Evolutionary conservation across 2,797 vertebrate genomes (phyloP).

Genomic region (Alca torda): DNA sequence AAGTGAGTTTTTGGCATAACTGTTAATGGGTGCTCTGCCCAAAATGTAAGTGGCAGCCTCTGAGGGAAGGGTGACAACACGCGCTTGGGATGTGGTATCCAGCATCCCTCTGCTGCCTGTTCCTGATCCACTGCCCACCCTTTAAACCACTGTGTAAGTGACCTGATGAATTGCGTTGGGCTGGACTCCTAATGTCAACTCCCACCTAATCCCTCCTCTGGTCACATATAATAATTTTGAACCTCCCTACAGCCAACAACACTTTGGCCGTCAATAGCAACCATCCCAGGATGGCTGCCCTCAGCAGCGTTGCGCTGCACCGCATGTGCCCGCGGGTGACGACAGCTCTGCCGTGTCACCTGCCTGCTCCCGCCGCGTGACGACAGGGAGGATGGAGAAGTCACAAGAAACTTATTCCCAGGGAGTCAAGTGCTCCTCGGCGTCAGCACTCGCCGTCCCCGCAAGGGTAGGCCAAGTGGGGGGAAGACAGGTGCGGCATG

Average conservation of each 20-base stretch:
- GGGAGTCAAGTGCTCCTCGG: slow-evolving; percentile 26
- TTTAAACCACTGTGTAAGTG: not conserved
- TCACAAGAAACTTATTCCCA: slow-evolving; percentile 47
- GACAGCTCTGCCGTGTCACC: not conserved
- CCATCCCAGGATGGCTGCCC: not conserved
- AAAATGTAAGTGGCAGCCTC: not conserved
- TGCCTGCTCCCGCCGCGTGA: slow-evolving; percentile 7
- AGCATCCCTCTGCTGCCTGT: not conserved
- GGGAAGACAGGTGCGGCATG: not conserved
- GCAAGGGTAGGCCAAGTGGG: not conserved
- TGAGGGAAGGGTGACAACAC: not conserved
- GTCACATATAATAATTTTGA: not conserved
- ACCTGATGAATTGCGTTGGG: not conserved
- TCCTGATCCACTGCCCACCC: not conserved
- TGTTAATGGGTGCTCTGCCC: not conserved
- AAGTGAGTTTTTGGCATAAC: not conserved
- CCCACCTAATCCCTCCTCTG: not conserved
- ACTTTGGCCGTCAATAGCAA: not conserved
- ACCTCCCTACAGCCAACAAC: not conserved
- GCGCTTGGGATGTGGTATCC: fast-evolving
- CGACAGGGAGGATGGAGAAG: not conserved
- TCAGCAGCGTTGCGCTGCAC: fast-evolving
- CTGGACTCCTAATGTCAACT: not conserved
- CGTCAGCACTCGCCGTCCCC: not conserved
- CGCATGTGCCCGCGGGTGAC: not conserved